Evolutionary conservation across 2,797 vertebrate genomes (phyloP).

Genomic region (Muscicapa striata): DNA sequence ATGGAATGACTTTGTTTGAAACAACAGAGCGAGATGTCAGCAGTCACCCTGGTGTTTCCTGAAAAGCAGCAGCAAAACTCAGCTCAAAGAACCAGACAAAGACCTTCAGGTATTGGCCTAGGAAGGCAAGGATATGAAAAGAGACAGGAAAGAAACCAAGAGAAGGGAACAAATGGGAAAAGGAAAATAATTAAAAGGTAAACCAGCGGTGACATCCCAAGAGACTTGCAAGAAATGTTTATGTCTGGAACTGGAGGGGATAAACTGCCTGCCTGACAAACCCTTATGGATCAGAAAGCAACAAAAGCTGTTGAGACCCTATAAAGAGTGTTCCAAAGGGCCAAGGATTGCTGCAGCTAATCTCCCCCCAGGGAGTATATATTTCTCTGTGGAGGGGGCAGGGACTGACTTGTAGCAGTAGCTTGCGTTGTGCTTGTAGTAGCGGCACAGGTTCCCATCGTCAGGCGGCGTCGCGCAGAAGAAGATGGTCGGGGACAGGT

Average conservation of each 20-base stretch:
- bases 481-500: conserved; percentile 91
- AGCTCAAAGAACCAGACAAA: background rate
- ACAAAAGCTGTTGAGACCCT: background rate
- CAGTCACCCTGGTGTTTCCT: background rate
- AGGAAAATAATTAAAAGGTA: background rate
- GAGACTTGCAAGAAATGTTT: background rate
- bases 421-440: conserved; percentile 90
- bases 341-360: background rate
- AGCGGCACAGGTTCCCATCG: conserved; percentile 90
- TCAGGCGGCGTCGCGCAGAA: conserved; percentile 96
- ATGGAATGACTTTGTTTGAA: background rate
- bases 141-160: background rate
- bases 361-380: background rate
- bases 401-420: conserved; percentile 94
- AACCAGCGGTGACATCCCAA: background rate
- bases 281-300: background rate
- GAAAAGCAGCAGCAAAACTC: background rate
- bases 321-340: background rate
- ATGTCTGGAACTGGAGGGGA: background rate
- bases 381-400: background rate
- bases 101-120: background rate
- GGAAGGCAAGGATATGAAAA: background rate
- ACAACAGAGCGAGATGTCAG: fast-evolving
- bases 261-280: conserved; percentile 4
- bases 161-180: background rate